Evolutionary conservation across 1,140 invertebrate species (phyloP), one percentile per base, ranked within the genome.

Genomic region (Drosophila melanica): DNA sequence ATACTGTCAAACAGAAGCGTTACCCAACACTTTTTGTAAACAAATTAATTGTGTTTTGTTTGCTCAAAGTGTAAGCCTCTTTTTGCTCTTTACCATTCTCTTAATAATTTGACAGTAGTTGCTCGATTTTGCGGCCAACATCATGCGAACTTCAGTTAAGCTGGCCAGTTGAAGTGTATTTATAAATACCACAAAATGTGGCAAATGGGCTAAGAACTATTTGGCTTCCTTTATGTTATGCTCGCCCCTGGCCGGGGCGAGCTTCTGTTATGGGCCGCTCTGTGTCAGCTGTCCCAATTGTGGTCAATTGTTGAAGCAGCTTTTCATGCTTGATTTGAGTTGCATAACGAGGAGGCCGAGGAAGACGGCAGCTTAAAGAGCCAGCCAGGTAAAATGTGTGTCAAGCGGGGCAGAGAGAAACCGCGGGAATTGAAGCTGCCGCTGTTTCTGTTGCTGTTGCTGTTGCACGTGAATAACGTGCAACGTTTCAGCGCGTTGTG

Each of bases 201-300:
- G 78, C 78, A 86, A 86, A 87, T 87, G 82, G 81, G 82, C 82
- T 75, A 78, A 77, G 68, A 82, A 89, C 82, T 87, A 89, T 89
- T 87, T 87, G 82, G 84, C 82, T 87, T 87, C 82, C 62, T 82
- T 64, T 35, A 27, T 27, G 27, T 27, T 27, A 30, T 39, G 47
- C 55, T 37, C 27, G 18, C 14, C 44, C 45, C 55, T 54, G 16
- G 10, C 39, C 20, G 69, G 30, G 45, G 60, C 42, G 5, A 65
- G 63, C 53, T 62, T 35, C 58, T 69, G 57, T 50, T 47, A 33
- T 14, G 16, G 23, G 45, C 14, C 20, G 57, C 47, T 53, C 66
- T 73, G 57, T 74, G 59, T 41, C 58, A 27, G 75, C 68, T 82
- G 82, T 74, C 81, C 82, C 82, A 89, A 87, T 87, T 87, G 82